A percentile compares a stretch with the other conserved stretches of the same genome.
Evolutionary conservation across 2,113 vertebrate genomes (phyloP).

Genomic region (Boulengeromyrus knoepffleri): DNA sequence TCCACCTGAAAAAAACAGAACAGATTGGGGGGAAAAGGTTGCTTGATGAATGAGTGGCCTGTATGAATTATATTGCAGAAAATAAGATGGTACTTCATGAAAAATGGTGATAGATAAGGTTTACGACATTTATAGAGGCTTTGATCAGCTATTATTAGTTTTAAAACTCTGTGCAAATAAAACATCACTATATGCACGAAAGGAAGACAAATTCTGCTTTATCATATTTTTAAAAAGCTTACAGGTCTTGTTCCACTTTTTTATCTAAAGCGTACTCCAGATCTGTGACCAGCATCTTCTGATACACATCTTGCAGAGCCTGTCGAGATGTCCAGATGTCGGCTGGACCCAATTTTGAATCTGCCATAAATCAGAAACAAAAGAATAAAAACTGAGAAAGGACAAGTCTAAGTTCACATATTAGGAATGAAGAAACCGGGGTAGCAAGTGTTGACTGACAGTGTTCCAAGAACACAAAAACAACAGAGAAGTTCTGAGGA

Average conservation of each 20-base stretch:
- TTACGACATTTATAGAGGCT: background rate
- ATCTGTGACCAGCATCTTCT: conserved; percentile 98
- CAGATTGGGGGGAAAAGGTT: background rate
- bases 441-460: background rate
- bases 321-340: conserved; percentile 98
- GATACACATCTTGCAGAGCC: conserved; percentile 95
- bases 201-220: background rate
- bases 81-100: background rate
- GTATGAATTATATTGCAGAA: background rate
- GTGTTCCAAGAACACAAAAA: background rate
- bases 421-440: background rate
- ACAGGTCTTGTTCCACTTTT: conserved; percentile 99
- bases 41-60: background rate
- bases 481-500: background rate
- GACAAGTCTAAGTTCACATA: background rate
- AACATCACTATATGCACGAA: background rate
- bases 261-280: conserved; percentile 98
- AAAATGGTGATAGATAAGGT: background rate
- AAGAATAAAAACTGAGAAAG: background rate
- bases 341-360: conserved; percentile 89
- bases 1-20: conserved; percentile 73
- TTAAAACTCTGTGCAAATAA: background rate
- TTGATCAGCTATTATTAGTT: background rate
- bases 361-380: conserved; percentile 48
- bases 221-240: conserved; percentile 47